These are phyloP conservation scores for Spatula clypeata DNA, from an alignment of 2,797 vertebrate species.

Conservation along the genomic window DNA sequence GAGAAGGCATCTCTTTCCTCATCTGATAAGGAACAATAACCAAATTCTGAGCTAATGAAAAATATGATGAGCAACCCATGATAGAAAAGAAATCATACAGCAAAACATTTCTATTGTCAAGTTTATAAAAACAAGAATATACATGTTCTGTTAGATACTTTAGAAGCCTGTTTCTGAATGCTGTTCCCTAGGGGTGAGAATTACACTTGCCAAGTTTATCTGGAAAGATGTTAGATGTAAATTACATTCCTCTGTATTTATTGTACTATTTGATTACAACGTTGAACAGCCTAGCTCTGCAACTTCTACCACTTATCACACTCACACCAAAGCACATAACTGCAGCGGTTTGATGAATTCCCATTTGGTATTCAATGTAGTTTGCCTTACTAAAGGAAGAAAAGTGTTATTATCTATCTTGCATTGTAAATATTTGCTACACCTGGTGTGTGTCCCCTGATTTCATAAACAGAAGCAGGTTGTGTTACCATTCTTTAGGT, in stretches of 20 bases:
- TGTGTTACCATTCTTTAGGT: not conserved
- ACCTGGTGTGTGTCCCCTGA: not conserved
- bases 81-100: not conserved
- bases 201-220: not conserved
- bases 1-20: not conserved
- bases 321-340: not conserved
- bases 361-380: not conserved
- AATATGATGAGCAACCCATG: not conserved
- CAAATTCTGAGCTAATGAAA: conserved; percentile 9
- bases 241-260: not conserved
- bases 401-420: not conserved
- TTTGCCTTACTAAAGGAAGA: not conserved
- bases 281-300: not conserved
- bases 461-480: not conserved
- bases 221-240: not conserved
- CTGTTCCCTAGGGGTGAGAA: not conserved
- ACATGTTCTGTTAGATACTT: not conserved
- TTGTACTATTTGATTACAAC: not conserved
- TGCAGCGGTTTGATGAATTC: not conserved
- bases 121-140: conserved; percentile 2
- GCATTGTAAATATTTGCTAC: not conserved
- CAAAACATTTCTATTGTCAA: not conserved
- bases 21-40: not conserved
- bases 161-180: not conserved
- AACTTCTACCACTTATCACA: not conserved